Evolutionary conservation across 2,797 vertebrate species (phyloP).

Genomic region (Sphenopsis melanotis): DNA sequence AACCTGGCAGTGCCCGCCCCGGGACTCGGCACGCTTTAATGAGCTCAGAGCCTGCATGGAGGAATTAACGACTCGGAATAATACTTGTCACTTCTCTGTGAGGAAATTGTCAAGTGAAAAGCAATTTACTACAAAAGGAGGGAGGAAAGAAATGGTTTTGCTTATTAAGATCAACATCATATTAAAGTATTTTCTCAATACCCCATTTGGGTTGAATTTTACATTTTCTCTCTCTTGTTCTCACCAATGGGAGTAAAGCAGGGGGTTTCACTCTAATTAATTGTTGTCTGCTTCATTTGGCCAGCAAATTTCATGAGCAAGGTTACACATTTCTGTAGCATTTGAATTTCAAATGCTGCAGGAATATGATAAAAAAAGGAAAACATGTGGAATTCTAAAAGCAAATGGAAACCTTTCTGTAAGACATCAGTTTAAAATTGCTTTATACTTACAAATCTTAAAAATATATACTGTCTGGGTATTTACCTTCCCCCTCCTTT

Average conservation of each 20-base stretch:
- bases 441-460: background rate
- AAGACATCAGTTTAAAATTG: background rate
- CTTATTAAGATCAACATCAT: background rate
- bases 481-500: background rate
- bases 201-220: background rate
- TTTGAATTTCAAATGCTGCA: background rate
- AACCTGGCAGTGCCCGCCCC: background rate
- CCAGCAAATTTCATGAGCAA: background rate
- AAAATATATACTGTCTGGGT: background rate
- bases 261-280: background rate
- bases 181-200: background rate
- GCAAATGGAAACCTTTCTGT: background rate
- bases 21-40: background rate
- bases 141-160: background rate
- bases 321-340: background rate
- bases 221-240: background rate
- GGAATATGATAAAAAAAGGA: background rate
- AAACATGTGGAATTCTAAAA: background rate
- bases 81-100: background rate
- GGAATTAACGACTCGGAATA: background rate
- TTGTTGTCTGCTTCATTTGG: background rate
- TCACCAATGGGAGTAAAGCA: background rate
- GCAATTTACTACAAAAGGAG: background rate
- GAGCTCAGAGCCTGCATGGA: background rate
- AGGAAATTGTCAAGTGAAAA: conserved; percentile 1